Evolutionary conservation across 2,888 invertebrate species (phyloP).

Genomic region (Eupithecia inturbata): DNA sequence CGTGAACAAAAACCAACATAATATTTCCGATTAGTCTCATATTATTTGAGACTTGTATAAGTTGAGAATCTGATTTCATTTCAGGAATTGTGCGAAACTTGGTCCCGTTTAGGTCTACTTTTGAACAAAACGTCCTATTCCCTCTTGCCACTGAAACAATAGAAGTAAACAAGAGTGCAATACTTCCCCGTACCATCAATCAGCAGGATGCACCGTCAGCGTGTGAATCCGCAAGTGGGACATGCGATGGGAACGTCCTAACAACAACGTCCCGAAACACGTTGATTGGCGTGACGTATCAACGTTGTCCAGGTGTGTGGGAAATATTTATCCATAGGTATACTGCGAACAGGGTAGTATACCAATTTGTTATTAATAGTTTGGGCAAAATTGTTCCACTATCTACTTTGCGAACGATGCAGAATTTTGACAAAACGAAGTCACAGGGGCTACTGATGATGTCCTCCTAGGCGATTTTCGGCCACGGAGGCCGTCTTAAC

Average conservation of each 20-base stretch:
- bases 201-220: slow-evolving; percentile 36
- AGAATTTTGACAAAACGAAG: background rate
- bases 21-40: too few species aligned
- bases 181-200: slow-evolving; percentile 34
- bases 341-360: background rate
- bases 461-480: too few species aligned
- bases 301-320: slow-evolving; percentile 34
- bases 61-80: background rate
- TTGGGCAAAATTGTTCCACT: background rate
- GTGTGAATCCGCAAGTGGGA: slow-evolving; percentile 44
- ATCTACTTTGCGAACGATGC: background rate
- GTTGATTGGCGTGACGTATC: slow-evolving; percentile 50
- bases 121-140: background rate
- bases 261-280: slow-evolving; percentile 20
- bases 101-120: background rate
- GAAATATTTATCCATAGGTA: slow-evolving; percentile 12
- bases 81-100: background rate
- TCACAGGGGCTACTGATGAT: too few species aligned
- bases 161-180: slow-evolving; percentile 9
- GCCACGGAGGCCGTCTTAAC: too few species aligned
- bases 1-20: background rate
- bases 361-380: background rate
- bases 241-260: slow-evolving; percentile 40
- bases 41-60: background rate
- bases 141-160: background rate